These are phyloP conservation scores for Bursaphelenchus mucronatus DNA, from an alignment of 1,140 invertebrate genomes.

Conservation along the genomic window DNA sequence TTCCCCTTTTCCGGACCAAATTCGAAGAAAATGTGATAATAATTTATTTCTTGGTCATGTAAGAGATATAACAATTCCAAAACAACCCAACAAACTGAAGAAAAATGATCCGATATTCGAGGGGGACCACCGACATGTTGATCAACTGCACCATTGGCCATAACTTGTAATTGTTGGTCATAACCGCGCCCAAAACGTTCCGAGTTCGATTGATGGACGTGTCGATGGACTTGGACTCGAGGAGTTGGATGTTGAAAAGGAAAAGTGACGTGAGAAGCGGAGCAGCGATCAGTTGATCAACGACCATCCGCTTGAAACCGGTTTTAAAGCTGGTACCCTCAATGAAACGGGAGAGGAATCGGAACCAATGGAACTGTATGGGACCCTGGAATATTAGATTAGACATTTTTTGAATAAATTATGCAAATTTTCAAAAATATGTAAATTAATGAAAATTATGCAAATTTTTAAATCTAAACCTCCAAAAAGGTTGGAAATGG, in stretches of 20 bases:
- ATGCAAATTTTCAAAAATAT: too few relatives aligned
- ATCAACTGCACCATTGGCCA: constrained; percentile 46
- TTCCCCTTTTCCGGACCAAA: too few relatives aligned
- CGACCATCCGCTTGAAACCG: constrained; percentile 30
- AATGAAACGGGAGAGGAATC: constrained; percentile 25
- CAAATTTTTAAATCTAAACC: too few relatives aligned
- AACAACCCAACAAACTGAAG: constrained; percentile 42
- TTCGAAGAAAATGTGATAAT: too few relatives aligned
- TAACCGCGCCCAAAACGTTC: constrained; percentile 27
- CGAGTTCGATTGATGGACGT: constrained; percentile 25
- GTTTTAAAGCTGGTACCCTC: constrained; percentile 10
- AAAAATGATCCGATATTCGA: constrained; percentile 39
- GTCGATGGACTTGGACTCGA: constrained; percentile 26
- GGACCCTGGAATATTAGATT: constrained; percentile 17
- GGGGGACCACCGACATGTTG: constrained; percentile 40
- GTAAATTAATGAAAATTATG: too few relatives aligned
- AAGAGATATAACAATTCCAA: constrained; percentile 40
- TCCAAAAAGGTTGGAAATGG: too few relatives aligned
- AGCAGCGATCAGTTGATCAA: constrained; percentile 32
- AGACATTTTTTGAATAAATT: too few relatives aligned
- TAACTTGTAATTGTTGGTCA: constrained; percentile 45
- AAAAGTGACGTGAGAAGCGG: constrained; percentile 28
- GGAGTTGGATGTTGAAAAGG: constrained; percentile 33
- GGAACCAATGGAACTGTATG: constrained; percentile 40
- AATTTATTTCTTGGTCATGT: too few relatives aligned